Conservation (phyloP, 1,140 invertebrate species). For the Drosophila repleta region DNA sequence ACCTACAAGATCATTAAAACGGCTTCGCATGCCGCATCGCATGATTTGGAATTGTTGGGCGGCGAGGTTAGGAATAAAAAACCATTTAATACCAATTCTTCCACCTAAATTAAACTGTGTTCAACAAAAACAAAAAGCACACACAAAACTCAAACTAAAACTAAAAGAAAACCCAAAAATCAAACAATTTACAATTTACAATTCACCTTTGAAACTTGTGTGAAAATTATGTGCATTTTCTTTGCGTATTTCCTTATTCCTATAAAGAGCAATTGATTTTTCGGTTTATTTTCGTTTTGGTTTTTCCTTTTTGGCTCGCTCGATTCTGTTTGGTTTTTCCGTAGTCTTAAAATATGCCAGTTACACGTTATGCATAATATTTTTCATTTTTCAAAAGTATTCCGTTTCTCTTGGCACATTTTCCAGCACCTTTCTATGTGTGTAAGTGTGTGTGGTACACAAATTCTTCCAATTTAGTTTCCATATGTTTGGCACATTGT, state of each 20-base stretch:
- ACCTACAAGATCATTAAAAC: slow-evolving; percentile 97
- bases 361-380: slow-evolving; percentile 53
- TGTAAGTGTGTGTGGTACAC: slow-evolving; percentile 39
- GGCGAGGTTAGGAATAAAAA: slow-evolving; percentile 84
- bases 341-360: slow-evolving; percentile 47
- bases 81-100: slow-evolving; percentile 71
- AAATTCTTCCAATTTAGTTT: background rate
- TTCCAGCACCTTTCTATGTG: slow-evolving; percentile 43
- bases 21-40: slow-evolving; percentile 88
- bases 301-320: slow-evolving; percentile 59
- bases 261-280: slow-evolving; percentile 7
- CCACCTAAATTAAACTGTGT: slow-evolving; percentile 63
- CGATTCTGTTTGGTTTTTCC: slow-evolving; percentile 25
- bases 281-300: slow-evolving; percentile 18
- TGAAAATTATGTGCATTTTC: slow-evolving; percentile 69
- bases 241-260: slow-evolving; percentile 29
- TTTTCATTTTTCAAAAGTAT: background rate
- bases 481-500: slow-evolving; percentile 3
- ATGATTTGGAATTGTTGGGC: slow-evolving; percentile 88
- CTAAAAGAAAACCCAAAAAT: slow-evolving; percentile 29
- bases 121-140: slow-evolving; percentile 27
- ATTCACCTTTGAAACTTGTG: slow-evolving; percentile 60
- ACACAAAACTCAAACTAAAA: slow-evolving; percentile 30
- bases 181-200: slow-evolving; percentile 11
- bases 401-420: slow-evolving; percentile 42